Conservation (phyloP, 2,113 vertebrate genomes). For the Trematomus loennbergii region DNA sequence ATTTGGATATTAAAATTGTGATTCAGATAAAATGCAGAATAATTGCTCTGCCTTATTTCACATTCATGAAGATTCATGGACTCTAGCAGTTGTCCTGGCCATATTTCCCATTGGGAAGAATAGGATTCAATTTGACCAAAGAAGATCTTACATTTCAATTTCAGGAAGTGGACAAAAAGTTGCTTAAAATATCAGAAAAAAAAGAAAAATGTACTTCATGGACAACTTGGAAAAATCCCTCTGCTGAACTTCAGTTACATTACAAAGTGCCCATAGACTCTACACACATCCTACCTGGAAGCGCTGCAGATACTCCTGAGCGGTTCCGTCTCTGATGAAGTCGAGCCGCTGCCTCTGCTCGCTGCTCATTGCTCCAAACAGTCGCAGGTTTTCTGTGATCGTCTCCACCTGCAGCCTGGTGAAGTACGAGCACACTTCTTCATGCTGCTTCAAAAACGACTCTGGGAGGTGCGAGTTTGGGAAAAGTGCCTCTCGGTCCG, state of each 20-base stretch:
- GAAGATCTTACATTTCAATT: too few relatives aligned
- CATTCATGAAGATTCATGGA: not conserved
- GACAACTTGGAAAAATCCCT: not conserved
- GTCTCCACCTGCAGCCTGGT: conserved; percentile 88
- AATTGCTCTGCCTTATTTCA: too few relatives aligned
- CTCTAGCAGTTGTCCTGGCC: not conserved
- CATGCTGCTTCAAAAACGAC: conserved; percentile 89
- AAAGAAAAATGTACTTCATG: too few relatives aligned
- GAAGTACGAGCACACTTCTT: conserved; percentile 91
- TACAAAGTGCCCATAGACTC: not conserved
- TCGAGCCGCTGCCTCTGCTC: conserved; percentile 83
- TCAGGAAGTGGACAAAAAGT: too few relatives aligned
- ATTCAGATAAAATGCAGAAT: too few relatives aligned
- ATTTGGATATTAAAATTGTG: too few relatives aligned
- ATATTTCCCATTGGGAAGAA: not conserved
- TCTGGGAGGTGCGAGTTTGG: conserved; percentile 83
- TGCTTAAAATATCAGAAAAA: too few relatives aligned
- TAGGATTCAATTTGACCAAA: too few relatives aligned
- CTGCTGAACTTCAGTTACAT: not conserved
- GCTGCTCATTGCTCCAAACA: conserved; percentile 84
- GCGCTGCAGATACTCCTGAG: conserved; percentile 86
- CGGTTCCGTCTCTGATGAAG: conserved; percentile 86
- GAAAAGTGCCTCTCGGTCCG: conserved; percentile 86
- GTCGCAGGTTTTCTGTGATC: conserved; percentile 91
- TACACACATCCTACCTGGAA: conserved; percentile 79